phyloP scores from a whole-genome alignment of 1,140 invertebrate genomes.

The Papilio helenus region DNA sequence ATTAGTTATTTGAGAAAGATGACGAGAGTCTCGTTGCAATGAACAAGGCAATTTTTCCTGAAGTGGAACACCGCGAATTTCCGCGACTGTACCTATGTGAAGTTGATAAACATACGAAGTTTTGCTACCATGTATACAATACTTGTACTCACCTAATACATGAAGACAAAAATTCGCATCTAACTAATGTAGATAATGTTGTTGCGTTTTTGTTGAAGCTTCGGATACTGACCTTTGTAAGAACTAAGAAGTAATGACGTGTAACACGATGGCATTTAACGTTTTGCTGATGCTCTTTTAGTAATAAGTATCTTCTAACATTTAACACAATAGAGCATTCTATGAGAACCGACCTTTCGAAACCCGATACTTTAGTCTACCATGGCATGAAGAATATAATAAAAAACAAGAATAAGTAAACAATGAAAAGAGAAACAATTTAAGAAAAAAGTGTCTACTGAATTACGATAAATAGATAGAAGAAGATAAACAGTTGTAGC shows the following conservation, averaged over 20 bases:
- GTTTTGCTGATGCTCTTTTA: not conserved
- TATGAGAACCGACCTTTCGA: not conserved
- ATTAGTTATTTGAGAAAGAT: no score
- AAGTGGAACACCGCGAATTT: no score
- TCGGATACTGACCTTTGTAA: not conserved
- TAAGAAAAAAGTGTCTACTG: not conserved
- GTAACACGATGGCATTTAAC: not conserved
- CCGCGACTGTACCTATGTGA: no score
- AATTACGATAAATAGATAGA: no score
- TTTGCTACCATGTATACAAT: no score
- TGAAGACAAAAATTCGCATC: not conserved
- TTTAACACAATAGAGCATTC: constrained; percentile 1
- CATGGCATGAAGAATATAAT: not conserved
- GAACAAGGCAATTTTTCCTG: no score
- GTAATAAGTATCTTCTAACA: constrained; percentile 1
- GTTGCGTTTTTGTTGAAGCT: not conserved
- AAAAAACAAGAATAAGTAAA: not conserved
- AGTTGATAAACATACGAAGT: no score
- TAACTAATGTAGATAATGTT: not conserved
- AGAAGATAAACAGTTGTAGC: no score
- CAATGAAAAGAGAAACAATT: not conserved
- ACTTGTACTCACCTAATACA: not conserved
- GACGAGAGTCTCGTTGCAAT: no score
- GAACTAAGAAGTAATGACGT: not conserved
- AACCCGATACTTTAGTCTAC: not conserved